Evolutionary conservation across 2,797 vertebrate species (phyloP), one percentile per base, ranked within the genome.

Genomic region (Heliangelus exortis): DNA sequence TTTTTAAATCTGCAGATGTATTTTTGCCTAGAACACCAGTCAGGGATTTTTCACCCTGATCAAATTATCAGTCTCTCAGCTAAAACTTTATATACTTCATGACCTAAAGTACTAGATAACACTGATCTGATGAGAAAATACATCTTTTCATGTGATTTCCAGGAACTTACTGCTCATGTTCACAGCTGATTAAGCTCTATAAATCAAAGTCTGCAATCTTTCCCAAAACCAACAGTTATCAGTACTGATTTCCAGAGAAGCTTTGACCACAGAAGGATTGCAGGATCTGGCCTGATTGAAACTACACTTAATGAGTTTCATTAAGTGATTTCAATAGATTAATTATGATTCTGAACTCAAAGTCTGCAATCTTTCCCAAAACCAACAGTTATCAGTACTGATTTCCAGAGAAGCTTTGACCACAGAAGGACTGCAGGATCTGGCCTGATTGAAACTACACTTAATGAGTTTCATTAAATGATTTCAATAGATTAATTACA

Each of bases 11-110:
- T 85, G 87, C 41, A 66, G 29, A 39, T 62, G 77, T 61, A 74
- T 92, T 96, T 93, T 93, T 78, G 87, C 51, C 66, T n/a, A 54
- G n/a, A 51, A 86, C 11, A 94, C 58, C 12, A 66, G 43, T 85
- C 41, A 43, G 41, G n/a, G 48, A 15, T 4, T 48, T n/a, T 63
- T 76, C 58, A 48, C 50, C 36, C 9, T 61, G 74, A 84, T 48
- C 62, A 84, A 47, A 51, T 33, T 81, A 67, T 75, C 36, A 66
- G 15, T 78, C 77, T 48, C 92, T 93, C 47, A 62, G 80, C 75
- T 26, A 89, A 84, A 69, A 9, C n/a, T 95, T 82, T 21, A 39
- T 75, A 29, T 29, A 67, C 85, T 50, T 43, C 36, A 59, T 55
- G 80, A 74, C 31, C 74, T 87, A 57, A 43, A 84, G 66, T 17